These are phyloP conservation scores for Cheilosia vulpina DNA, from an alignment of 2,888 invertebrate species.

Conservation along the genomic window DNA sequence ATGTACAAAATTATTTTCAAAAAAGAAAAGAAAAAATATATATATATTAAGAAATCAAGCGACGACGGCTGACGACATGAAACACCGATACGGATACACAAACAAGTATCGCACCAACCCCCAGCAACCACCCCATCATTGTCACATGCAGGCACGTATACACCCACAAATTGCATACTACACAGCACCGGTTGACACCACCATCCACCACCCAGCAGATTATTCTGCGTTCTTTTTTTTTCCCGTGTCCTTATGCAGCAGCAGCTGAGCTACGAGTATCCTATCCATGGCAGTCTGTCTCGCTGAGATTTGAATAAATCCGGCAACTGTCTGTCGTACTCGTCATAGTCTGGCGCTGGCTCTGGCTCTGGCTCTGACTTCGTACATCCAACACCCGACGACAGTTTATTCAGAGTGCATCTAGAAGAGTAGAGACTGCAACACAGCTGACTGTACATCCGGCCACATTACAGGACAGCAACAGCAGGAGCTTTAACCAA, in stretches of 20 bases:
- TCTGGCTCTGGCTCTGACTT: neutral
- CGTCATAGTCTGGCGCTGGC: constrained; percentile 2
- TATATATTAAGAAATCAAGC: constrained; percentile 73
- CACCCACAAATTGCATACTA: constrained; percentile 46
- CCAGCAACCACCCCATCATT: constrained; percentile 53
- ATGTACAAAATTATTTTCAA: constrained; percentile 58
- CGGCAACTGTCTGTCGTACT: constrained; percentile 60
- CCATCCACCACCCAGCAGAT: constrained; percentile 36
- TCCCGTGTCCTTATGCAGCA: constrained; percentile 15
- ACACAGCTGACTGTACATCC: constrained; percentile 64
- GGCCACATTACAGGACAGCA: constrained; percentile 65
- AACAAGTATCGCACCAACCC: constrained; percentile 68
- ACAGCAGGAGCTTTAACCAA: constrained; percentile 39
- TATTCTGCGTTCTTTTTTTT: constrained; percentile 58
- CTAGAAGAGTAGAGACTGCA: constrained; percentile 11
- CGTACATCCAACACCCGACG: neutral
- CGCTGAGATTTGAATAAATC: constrained; percentile 45
- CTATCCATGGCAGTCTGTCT: constrained; percentile 57
- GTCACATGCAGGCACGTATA: constrained; percentile 59
- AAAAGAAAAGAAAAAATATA: constrained; percentile 32
- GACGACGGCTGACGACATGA: constrained; percentile 65
- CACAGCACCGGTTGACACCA: constrained; percentile 13
- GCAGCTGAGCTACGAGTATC: constrained; percentile 22
- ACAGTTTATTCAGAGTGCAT: constrained; percentile 23
- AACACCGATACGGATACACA: constrained; percentile 71